Evolutionary conservation across 1,140 invertebrate species (phyloP).

Genomic region (Himalopsyche phryganea): DNA sequence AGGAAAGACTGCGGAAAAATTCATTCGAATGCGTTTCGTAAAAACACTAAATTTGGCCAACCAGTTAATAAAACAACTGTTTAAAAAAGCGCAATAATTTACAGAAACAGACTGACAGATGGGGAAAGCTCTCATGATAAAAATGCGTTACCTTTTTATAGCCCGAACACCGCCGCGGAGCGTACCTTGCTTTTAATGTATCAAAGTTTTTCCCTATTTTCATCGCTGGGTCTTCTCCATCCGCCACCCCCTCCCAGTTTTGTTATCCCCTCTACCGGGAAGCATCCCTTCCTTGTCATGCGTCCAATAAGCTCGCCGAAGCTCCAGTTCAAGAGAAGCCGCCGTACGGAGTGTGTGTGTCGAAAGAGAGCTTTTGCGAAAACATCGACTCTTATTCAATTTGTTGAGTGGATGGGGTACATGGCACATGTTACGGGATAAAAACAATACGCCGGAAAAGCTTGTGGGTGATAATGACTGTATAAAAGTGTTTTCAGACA

Average conservation of each 20-base stretch:
- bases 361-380: not conserved
- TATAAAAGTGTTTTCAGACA: too few relatives aligned
- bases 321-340: conserved; percentile 19
- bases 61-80: not conserved
- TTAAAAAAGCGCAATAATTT: conserved; percentile 9
- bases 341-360: not conserved
- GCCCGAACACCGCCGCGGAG: conserved; percentile 10
- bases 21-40: too few relatives aligned
- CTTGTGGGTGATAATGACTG: too few relatives aligned
- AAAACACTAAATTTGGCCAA: too few relatives aligned
- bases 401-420: too few relatives aligned
- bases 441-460: too few relatives aligned
- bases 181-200: conserved; percentile 26
- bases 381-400: conserved; percentile 3
- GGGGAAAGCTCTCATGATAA: conserved; percentile 23
- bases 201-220: conserved; percentile 31
- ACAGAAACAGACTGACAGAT: conserved; percentile 25
- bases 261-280: not conserved
- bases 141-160: conserved; percentile 26
- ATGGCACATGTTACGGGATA: too few relatives aligned
- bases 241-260: not conserved
- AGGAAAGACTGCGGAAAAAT: too few relatives aligned
- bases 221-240: conserved; percentile 8
- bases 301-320: conserved; percentile 21
- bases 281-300: conserved; percentile 6